phyloP scores from a whole-genome alignment of 2,888 invertebrate genomes.

The Sinhomidia bicolor region DNA sequence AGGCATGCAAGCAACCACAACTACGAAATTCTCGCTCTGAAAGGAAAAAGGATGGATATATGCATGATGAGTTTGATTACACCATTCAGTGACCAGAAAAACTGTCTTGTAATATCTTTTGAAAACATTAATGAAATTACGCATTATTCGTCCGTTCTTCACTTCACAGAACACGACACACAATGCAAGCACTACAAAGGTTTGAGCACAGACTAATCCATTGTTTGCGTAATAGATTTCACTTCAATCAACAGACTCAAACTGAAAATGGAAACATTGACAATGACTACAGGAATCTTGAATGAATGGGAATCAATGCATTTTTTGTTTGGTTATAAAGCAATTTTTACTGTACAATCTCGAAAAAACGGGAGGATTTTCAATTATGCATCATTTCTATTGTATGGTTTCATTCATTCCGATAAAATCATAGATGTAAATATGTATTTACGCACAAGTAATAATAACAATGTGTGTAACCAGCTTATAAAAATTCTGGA shows the following conservation, averaged over 20 bases:
- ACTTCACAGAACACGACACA: background rate
- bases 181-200: no score
- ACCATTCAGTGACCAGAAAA: conserved; percentile 35
- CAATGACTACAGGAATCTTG: background rate
- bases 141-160: background rate
- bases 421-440: no score
- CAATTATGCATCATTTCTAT: no score
- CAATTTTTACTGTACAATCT: no score
- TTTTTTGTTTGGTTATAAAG: no score
- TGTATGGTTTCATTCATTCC: no score
- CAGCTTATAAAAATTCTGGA: no score
- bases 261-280: background rate
- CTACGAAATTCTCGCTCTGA: no score
- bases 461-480: no score
- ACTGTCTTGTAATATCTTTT: conserved; percentile 23
- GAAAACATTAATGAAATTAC: conserved; percentile 51
- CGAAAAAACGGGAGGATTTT: no score
- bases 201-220: conserved; percentile 24
- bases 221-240: conserved; percentile 8
- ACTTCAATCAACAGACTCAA: background rate
- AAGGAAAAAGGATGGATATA: background rate
- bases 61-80: background rate
- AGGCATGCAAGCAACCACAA: background rate
- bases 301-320: background rate
- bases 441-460: no score